phyloP scores from a whole-genome alignment of 2,888 invertebrate species.

The Nasonovia ribisnigri region DNA sequence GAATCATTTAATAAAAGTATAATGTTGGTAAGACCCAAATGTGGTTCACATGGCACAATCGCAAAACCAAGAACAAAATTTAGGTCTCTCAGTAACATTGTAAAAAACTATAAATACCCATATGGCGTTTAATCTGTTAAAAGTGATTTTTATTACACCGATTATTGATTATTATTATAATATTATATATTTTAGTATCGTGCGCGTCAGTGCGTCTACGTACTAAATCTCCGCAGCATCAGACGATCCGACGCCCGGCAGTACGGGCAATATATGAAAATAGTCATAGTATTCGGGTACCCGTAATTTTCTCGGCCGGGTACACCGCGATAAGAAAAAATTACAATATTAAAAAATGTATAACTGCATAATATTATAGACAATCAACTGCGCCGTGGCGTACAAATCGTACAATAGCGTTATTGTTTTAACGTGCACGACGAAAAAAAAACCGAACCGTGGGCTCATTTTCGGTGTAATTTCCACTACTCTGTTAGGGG shows the following conservation, averaged over 20 bases:
- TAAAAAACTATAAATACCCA: too few relatives aligned
- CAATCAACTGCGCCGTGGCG: background rate
- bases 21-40: too few relatives aligned
- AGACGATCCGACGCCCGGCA: background rate
- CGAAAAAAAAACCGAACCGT: background rate
- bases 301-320: background rate
- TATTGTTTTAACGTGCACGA: conserved; percentile 3
- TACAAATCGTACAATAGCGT: background rate
- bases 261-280: background rate
- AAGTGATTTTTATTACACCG: too few relatives aligned
- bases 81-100: too few relatives aligned
- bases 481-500: conserved; percentile 29
- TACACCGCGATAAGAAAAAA: background rate
- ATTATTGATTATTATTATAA: too few relatives aligned
- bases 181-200: background rate
- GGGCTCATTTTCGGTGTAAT: conserved; percentile 4
- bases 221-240: too few relatives aligned
- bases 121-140: too few relatives aligned
- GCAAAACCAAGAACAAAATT: too few relatives aligned
- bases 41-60: too few relatives aligned
- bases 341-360: background rate
- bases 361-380: background rate
- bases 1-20: too few relatives aligned
- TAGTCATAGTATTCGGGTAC: background rate
- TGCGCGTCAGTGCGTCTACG: too few relatives aligned